Evolutionary conservation across 35 echinoderm and acorn worm genomes (phyloP), one percentile per base, ranked within the genome.

Genomic region (Holothuria glaberrima): DNA sequence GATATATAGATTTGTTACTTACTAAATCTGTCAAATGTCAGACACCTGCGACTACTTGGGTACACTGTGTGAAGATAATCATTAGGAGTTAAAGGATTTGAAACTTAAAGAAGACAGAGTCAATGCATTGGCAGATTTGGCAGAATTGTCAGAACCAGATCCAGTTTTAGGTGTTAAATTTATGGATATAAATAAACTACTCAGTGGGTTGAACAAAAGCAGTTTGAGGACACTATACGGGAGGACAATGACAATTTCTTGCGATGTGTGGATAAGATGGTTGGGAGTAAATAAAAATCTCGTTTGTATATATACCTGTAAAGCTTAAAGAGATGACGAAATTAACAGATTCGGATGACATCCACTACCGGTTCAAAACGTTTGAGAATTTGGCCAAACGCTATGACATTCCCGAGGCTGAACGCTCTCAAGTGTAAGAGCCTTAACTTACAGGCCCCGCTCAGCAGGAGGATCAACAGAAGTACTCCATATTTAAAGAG

Each of bases 301-400:
- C 6, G n/a, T n/a, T n/a, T n/a, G n/a, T n/a, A 29, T 48, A 12
- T 32, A 78, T 32, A 21, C n/a, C n/a, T 17, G 33, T 48, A 9
- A 78, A 48, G 19, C 74, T 78, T 16, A 60, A 60, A 36, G 61
- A 67, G 33, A 33, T 86, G 10, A 32, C 58, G 6, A 86, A 86
- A 32, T 44, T 86, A n/a, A n/a, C n/a, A n/a, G n/a, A n/a, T n/a
- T n/a, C n/a, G n/a, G 28, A 86, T 86, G 83, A 86, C 19, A 65
- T 86, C 32, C 58, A 48, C 21, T 82, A 48, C 54, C 58, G 54
- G 19, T 57, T 82, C 78, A 7, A 48, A 29, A 82, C 78, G 9
- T 54, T 56, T 56, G 58, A 86, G 32, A 86, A 84, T 25, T 61
- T 84, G 9, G 58, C 58, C 1, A 62, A 84, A 10, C 58, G 58